A percentile compares a stretch with the other conserved stretches of the same genome.
These are phyloP conservation scores for Ophion costatus DNA, from an alignment of 2,888 invertebrate genomes.

Conservation along the genomic window DNA sequence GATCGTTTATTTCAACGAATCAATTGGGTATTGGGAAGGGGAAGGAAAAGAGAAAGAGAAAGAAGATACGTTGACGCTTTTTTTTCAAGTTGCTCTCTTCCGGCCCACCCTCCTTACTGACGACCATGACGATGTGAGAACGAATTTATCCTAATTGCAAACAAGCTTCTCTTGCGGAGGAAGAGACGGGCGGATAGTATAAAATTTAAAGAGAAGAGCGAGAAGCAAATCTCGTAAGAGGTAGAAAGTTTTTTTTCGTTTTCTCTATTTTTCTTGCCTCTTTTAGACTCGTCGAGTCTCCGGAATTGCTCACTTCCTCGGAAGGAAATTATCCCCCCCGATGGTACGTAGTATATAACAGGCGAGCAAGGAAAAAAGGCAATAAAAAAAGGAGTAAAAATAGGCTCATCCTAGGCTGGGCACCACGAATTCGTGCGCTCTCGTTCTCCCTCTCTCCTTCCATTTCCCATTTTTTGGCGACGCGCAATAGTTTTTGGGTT, in stretches of 20 bases:
- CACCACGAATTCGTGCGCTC: constrained; percentile 10
- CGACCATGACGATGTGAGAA: too few relatives aligned
- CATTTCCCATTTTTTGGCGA: too few relatives aligned
- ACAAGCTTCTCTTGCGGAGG: too few relatives aligned
- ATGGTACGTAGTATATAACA: constrained; percentile 28
- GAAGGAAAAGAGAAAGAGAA: too few relatives aligned
- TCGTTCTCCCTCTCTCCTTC: neutral
- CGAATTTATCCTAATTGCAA: too few relatives aligned
- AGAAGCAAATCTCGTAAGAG: constrained; percentile 8
- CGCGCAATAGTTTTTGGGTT: too few relatives aligned
- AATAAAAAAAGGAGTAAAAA: constrained; percentile 36
- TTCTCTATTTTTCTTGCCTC: constrained; percentile 33
- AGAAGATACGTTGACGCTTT: too few relatives aligned
- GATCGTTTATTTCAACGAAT: too few relatives aligned
- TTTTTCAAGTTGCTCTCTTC: too few relatives aligned
- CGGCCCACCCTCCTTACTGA: too few relatives aligned
- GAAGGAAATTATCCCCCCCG: constrained; percentile 53
- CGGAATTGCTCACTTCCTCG: constrained; percentile 56
- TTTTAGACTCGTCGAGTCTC: constrained; percentile 22
- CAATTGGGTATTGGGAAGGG: too few relatives aligned
- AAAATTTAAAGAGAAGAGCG: too few relatives aligned
- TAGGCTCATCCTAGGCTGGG: constrained; percentile 30
- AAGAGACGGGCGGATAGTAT: neutral
- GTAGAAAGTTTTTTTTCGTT: neutral
- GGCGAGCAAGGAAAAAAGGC: constrained; percentile 9